Base-by-base conservation (phyloP, 2,888 invertebrate genomes). In the Oasisia sp. region DNA sequence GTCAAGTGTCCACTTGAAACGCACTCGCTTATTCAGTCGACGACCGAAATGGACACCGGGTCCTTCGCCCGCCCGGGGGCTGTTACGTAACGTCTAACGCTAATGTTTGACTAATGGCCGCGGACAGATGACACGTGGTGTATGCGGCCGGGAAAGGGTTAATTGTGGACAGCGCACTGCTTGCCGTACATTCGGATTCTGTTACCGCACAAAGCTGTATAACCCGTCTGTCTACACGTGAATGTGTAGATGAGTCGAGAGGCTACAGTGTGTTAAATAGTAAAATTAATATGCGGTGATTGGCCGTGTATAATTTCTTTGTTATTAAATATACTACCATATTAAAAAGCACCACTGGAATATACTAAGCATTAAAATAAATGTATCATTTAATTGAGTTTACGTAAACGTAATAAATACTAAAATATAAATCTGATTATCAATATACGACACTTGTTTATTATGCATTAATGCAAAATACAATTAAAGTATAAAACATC, bases 1-100 rank as follows among this genome's bases (percentile, higher is more conserved):
- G 74, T 74, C 74, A 74, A 74, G 74, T 74, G 74, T 74, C 74
- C 74, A 74, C 74, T 74, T 74, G 74, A 74, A 74, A 74, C 27
- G 14, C 74, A 74, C 27, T 19, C 74, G 74, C 74, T 74, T 74
- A 74, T 74, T 74, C 74, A 74, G 74, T 27, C 74, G 74, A 19
- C n/a, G 74, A 74, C 74, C 74, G 74, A 74, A 74, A 74, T 14
- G 74, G 74, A 74, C 74, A 74, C 74, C 74, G 9, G 74, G 74
- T n/a, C 27, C 19, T 19, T 3, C 2, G 27, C 19, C n/a, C 74
- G 74, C 74, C 74, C n/a, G 0, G 27, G 74, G 74, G 74, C 27
- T 19, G 74, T 74, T 74, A n/a, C 74, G 74, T 74, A 74, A 74
- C 74, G 27, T 19, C 74, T 74, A 74, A 74, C 74, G 74, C 74